These are phyloP conservation scores for Seira sanloemensis DNA, from an alignment of 2,888 invertebrate genomes.

Conservation along the genomic window DNA sequence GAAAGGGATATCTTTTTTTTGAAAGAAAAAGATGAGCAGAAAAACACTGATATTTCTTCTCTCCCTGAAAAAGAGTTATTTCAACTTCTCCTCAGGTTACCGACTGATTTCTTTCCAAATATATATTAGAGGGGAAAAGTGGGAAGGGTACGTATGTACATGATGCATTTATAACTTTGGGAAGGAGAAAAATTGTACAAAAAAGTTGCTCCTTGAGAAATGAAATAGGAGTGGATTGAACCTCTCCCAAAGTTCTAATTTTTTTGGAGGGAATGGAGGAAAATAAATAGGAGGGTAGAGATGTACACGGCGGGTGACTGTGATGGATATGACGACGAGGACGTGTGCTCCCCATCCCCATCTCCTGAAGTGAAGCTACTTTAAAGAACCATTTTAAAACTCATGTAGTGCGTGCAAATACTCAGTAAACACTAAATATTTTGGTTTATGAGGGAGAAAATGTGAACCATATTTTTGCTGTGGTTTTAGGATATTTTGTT, in stretches of 20 bases:
- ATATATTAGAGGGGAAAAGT: background rate
- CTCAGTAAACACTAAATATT: background rate
- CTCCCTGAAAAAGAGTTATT: too few species aligned
- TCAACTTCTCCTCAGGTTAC: background rate
- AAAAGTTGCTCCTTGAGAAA: too few species aligned
- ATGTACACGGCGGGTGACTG: background rate
- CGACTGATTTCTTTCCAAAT: background rate
- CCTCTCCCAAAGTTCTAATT: too few species aligned
- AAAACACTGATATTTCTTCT: too few species aligned
- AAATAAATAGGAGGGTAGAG: too few species aligned
- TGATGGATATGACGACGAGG: background rate
- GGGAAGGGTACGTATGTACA: background rate
- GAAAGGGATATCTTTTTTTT: background rate
- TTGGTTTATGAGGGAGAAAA: background rate
- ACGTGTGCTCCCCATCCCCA: background rate
- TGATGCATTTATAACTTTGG: too few species aligned
- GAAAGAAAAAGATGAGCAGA: too few species aligned
- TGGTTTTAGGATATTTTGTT: conserved; percentile 17
- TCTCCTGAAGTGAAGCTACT: too few species aligned
- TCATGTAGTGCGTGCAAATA: too few species aligned
- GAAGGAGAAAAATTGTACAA: too few species aligned
- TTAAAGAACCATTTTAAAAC: background rate
- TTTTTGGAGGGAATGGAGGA: too few species aligned
- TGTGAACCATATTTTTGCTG: background rate
- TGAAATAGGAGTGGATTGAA: too few species aligned